Percentiles rank a stretch among this genome's conserved stretches.
These are phyloP conservation scores for Dolichoris vasculosae DNA, from an alignment of 1,140 invertebrate genomes.

Conservation along the genomic window DNA sequence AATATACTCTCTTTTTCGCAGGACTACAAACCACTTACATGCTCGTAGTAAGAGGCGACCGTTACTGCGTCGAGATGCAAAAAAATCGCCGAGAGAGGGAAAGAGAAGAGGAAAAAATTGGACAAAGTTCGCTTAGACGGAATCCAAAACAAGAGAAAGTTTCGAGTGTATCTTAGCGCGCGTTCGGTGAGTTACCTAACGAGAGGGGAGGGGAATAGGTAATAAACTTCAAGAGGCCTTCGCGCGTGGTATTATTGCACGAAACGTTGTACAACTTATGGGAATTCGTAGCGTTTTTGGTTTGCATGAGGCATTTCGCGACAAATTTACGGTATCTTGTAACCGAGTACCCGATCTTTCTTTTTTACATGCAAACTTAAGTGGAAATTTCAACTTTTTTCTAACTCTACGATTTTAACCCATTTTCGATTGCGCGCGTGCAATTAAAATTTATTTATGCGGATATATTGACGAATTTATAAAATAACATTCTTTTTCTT, in stretches of 20 bases:
- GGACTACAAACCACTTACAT: neutral
- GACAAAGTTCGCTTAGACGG: neutral
- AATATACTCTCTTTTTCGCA: neutral
- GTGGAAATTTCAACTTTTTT: too few relatives aligned
- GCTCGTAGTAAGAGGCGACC: neutral
- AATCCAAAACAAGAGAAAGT: constrained; percentile 53
- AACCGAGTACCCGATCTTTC: neutral
- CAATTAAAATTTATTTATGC: too few relatives aligned
- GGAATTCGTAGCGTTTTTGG: neutral
- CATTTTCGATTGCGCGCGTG: too few relatives aligned
- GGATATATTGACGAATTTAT: too few relatives aligned
- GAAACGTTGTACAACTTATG: too few relatives aligned
- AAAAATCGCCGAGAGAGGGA: constrained; percentile 17
- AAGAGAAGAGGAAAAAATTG: constrained; percentile 28
- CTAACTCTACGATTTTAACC: too few relatives aligned
- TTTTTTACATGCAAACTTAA: neutral
- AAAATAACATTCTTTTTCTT: too few relatives aligned
- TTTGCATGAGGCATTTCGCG: neutral
- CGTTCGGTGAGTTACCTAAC: constrained; percentile 11
- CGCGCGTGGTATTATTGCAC: neutral
- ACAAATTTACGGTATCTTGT: neutral
- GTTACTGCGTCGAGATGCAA: constrained; percentile 2
- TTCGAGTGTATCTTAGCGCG: constrained; percentile 11
- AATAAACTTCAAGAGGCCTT: constrained; percentile 23
- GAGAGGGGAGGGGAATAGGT: neutral